Evolutionary conservation across 2,113 vertebrate genomes (phyloP).

Genomic region (Oreochromis tanganicae): DNA sequence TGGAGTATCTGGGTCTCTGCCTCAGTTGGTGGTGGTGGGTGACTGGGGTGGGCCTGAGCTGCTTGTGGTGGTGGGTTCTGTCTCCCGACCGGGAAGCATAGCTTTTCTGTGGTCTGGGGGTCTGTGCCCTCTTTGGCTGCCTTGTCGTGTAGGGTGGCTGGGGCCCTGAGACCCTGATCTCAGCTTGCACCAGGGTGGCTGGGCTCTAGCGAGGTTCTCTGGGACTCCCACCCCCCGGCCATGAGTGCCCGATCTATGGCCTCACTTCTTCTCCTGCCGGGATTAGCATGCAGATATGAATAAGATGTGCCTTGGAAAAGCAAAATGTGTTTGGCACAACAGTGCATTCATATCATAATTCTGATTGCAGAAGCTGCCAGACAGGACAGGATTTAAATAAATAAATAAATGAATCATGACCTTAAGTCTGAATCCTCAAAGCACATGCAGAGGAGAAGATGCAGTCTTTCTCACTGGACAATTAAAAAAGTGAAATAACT

Average conservation of each 20-base stretch:
- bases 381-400: neutral
- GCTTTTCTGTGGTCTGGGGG: neutral
- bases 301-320: neutral
- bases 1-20: neutral
- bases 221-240: neutral
- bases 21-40: neutral
- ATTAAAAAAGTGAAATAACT: neutral
- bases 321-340: neutral
- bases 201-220: neutral
- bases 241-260: accelerated
- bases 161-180: neutral
- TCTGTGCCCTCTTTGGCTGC: neutral
- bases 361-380: neutral
- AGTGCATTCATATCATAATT: neutral
- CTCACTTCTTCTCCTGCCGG: neutral
- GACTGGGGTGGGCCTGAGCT: neutral
- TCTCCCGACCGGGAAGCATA: neutral
- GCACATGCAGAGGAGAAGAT: neutral
- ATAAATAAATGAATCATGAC: neutral
- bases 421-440: neutral
- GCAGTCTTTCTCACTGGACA: neutral
- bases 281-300: neutral
- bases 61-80: neutral
- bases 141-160: neutral
- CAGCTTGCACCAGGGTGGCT: neutral